Conservation (phyloP, 2,113 vertebrate species). For the Camelus bactrianus region DNA sequence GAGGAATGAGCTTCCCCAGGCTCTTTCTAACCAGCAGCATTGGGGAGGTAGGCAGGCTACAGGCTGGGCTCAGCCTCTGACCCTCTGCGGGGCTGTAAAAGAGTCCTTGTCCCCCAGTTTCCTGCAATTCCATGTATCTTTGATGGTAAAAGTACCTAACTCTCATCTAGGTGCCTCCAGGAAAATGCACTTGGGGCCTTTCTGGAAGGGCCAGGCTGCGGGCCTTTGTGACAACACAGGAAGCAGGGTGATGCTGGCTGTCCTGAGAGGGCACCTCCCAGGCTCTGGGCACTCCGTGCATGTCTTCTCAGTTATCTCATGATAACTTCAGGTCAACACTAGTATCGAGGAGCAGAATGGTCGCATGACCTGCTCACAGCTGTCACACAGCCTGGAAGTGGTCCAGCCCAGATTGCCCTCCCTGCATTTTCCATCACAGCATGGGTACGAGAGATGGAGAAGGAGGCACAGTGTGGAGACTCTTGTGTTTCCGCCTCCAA, state of each 20-base stretch:
- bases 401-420: accelerated
- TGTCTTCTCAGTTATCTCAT: neutral
- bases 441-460: neutral
- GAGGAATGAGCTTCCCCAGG: neutral
- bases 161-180: neutral
- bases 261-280: neutral
- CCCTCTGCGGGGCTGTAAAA: neutral
- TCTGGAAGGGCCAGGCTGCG: neutral
- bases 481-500: neutral
- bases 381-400: neutral
- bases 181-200: neutral
- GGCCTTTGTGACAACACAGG: neutral
- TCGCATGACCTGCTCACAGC: neutral
- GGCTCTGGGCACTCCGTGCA: accelerated
- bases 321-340: neutral
- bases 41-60: neutral
- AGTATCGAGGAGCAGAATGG: neutral
- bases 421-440: neutral
- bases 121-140: neutral
- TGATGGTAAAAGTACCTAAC: neutral
- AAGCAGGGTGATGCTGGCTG: too few species aligned
- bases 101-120: neutral
- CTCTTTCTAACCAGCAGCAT: neutral
- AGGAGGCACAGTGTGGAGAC: accelerated
- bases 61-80: neutral